phyloP scores from a whole-genome alignment of 2,797 vertebrate species.

The Odontamblyopus rebecca region DNA sequence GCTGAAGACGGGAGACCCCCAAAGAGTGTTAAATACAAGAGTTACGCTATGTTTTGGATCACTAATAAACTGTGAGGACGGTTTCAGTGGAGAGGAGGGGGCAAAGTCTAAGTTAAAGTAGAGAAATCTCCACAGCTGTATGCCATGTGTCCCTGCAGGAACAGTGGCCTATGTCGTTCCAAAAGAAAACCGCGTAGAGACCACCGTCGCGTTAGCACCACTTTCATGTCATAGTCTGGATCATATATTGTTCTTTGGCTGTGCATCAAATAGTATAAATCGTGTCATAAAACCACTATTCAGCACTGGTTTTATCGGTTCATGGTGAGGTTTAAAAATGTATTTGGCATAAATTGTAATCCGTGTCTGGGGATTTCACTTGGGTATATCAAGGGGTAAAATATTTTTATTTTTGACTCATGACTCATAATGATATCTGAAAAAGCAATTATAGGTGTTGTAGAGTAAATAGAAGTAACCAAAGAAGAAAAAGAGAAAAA shows the following conservation, averaged over 20 bases:
- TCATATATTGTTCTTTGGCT: constrained; percentile 23
- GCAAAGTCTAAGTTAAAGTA: constrained; percentile 18
- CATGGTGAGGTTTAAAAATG: no score
- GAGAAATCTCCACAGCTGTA: constrained; percentile 37
- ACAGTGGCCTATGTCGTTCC: background rate
- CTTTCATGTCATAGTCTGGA: constrained; percentile 1
- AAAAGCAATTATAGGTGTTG: no score
- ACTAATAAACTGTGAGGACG: background rate
- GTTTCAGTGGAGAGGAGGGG: background rate
- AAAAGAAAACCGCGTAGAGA: constrained; percentile 43
- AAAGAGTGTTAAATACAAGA: constrained; percentile 3
- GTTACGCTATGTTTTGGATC: background rate
- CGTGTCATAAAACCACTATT: background rate
- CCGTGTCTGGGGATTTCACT: no score
- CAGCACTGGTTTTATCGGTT: background rate
- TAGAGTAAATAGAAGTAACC: no score
- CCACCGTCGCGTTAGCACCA: constrained; percentile 31
- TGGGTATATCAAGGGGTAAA: no score
- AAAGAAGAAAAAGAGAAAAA: no score
- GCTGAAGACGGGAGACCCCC: background rate
- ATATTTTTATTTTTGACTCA: no score
- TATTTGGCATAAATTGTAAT: no score
- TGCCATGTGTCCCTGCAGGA: constrained; percentile 31
- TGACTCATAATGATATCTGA: no score
- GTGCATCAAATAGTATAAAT: constrained; percentile 7